phyloP scores from a whole-genome alignment of 2,888 invertebrate species.

The Chromoteleia sp. region DNA sequence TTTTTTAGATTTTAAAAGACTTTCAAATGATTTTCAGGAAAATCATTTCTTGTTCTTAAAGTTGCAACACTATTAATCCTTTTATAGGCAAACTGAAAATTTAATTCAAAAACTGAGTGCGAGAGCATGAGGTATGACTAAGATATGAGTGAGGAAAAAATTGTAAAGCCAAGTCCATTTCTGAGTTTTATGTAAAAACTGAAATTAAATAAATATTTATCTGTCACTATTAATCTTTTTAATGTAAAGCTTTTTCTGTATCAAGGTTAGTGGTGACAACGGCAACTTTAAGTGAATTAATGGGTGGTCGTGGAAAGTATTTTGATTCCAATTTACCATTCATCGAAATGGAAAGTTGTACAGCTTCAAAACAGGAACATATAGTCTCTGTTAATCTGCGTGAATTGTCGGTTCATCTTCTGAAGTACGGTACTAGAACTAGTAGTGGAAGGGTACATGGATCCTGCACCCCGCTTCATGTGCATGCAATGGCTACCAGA shows the following conservation, averaged over 20 bases:
- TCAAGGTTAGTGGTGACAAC: constrained; percentile 77
- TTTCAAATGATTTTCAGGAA: too few species aligned
- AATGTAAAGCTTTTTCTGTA: constrained; percentile 76
- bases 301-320: constrained; percentile 79
- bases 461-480: constrained; percentile 88
- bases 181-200: too few species aligned
- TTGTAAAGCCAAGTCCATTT: too few species aligned
- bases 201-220: too few species aligned
- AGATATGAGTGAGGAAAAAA: too few species aligned
- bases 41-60: too few species aligned
- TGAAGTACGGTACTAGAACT: constrained; percentile 87
- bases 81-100: too few species aligned
- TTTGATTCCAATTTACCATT: constrained; percentile 88
- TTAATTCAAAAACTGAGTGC: too few species aligned
- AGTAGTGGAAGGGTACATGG: constrained; percentile 70
- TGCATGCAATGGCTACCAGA: constrained; percentile 92
- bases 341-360: constrained; percentile 93
- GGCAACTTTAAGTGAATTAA: constrained; percentile 80
- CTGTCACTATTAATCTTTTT: too few species aligned
- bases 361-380: constrained; percentile 95
- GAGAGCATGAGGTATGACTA: too few species aligned
- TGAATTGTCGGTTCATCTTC: constrained; percentile 93
- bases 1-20: too few species aligned
- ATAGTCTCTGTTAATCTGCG: constrained; percentile 94
- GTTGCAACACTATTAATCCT: too few species aligned